Base-by-base conservation (phyloP, 2,888 invertebrate genomes). In the Agriopis aurantiaria region DNA sequence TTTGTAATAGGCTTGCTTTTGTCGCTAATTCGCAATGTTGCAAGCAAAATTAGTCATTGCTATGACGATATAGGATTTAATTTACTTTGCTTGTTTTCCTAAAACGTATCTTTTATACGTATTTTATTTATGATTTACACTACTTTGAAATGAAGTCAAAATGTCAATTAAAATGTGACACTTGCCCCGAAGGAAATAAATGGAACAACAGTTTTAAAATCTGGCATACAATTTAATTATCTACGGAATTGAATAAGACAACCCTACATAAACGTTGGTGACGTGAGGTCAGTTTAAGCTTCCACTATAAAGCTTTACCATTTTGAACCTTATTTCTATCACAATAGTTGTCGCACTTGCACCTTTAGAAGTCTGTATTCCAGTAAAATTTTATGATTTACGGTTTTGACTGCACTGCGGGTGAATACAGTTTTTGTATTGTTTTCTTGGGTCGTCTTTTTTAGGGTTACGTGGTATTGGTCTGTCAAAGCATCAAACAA, bases 331-430 rank as follows among this genome's bases (percentile, higher is more conserved):
- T 70, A 62, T 62, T 14, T 0, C 10, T 49, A n/a, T 40, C 4
- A n/a, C 4, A 10, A 60, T 49, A 60, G 49, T 9, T 10, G 17
- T 23, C 17, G 17, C 17, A 23, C 17, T 12, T 17, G 9, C n/a
- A 55, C 57, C 43, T 46, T 58, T 46, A 55, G 33, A 8, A 14
- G 11, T 40, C 46, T 53, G 43, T 63, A 53, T 66, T 66, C 43
- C 55, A 59, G 63, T 63, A 41, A 55, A 66, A 70, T 66, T 61
- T 62, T 49, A 57, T 66, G 70, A 70, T 66, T 66, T 59, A 70
- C 51, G 63, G 59, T 49, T 66, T 63, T 41, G 12, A 66, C 59
- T 70, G 66, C 66, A 70, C 43, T 67, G 66, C 63, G 55, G 65
- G 55, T 40, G 58, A 43, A 40, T 8, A 51, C 11, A 61, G 1